These are phyloP conservation scores for Anolis sagrei DNA, from an alignment of 2,113 vertebrate genomes.

Conservation along the genomic window DNA sequence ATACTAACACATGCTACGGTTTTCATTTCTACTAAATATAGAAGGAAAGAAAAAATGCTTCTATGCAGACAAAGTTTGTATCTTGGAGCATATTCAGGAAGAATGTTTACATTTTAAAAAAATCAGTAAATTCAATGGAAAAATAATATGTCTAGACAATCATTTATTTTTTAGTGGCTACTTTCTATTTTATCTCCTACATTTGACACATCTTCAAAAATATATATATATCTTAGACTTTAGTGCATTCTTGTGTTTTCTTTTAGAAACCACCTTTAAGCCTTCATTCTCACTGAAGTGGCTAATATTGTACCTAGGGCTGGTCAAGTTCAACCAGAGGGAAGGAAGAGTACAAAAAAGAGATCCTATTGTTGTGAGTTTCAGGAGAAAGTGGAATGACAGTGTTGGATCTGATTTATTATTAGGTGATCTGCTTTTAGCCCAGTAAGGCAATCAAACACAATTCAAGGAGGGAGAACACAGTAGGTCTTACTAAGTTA, in stretches of 20 bases:
- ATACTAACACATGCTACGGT: slow-evolving; percentile 63
- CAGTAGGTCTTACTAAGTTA: not conserved
- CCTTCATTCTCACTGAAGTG: not conserved
- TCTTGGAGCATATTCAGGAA: not conserved
- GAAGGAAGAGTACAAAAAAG: not conserved
- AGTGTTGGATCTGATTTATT: not conserved
- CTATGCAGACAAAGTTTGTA: slow-evolving; percentile 20
- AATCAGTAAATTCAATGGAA: not conserved
- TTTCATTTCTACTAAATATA: slow-evolving; percentile 44
- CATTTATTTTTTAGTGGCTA: not conserved
- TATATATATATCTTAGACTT: not conserved
- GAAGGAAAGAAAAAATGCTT: slow-evolving; percentile 38
- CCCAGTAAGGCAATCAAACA: not conserved
- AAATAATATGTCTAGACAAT: not conserved
- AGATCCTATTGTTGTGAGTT: not conserved
- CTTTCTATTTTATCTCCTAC: not conserved
- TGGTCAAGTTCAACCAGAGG: too few species aligned
- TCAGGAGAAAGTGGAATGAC: not conserved
- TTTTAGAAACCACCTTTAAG: not conserved
- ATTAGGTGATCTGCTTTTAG: not conserved
- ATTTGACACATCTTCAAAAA: not conserved
- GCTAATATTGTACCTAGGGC: not conserved
- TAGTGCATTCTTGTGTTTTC: too few species aligned
- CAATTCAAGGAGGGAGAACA: not conserved
- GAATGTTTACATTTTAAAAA: not conserved